These are phyloP conservation scores for Drosophila pullipes DNA, from an alignment of 2,888 invertebrate genomes.

Conservation along the genomic window DNA sequence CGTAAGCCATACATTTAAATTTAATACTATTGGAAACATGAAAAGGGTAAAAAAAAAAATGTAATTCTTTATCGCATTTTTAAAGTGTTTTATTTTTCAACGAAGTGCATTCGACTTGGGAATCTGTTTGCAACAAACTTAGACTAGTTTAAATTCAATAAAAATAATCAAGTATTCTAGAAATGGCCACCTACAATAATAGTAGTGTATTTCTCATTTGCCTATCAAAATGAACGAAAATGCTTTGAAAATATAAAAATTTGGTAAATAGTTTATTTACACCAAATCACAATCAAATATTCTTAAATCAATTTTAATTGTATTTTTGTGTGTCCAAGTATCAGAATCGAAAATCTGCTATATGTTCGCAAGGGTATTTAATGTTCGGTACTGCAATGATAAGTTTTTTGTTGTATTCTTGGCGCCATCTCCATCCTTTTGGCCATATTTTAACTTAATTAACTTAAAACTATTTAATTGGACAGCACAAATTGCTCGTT, in stretches of 20 bases:
- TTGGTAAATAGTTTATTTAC: background rate
- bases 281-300: background rate
- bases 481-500: conserved; percentile 64
- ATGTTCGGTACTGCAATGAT: background rate
- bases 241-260: too few species aligned
- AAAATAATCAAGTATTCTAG: background rate
- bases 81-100: background rate
- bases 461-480: conserved; percentile 73
- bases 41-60: background rate
- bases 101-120: background rate
- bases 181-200: background rate
- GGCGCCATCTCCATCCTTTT: background rate
- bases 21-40: background rate
- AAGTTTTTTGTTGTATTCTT: background rate
- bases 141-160: background rate
- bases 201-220: background rate
- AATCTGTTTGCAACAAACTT: background rate
- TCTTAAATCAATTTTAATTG: background rate
- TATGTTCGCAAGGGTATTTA: background rate
- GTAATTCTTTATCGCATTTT: background rate
- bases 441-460: conserved; percentile 69
- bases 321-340: background rate
- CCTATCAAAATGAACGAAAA: too few species aligned
- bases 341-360: background rate
- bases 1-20: background rate